phyloP scores from a whole-genome alignment of 2,113 vertebrate genomes.

The Progne subis region DNA sequence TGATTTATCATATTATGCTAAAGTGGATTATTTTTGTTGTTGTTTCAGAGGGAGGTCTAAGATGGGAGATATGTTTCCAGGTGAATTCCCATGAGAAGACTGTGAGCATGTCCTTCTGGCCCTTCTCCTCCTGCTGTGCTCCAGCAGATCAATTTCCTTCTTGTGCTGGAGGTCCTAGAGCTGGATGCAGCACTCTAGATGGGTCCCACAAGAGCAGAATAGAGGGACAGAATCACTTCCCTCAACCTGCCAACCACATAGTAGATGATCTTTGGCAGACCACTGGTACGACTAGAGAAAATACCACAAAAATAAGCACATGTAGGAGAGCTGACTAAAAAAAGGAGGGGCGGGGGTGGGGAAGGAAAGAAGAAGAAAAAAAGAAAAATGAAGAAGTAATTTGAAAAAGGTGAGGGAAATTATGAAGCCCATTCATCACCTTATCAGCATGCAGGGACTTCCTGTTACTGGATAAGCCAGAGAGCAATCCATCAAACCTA shows the following conservation, averaged over 20 bases:
- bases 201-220: not conserved
- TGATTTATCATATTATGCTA: not conserved
- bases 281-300: not conserved
- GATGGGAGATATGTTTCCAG: not conserved
- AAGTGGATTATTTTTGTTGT: not conserved
- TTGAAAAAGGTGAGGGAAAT: not conserved
- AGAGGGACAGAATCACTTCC: not conserved
- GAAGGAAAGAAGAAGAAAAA: too few species aligned
- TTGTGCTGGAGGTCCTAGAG: not conserved
- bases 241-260: accelerated
- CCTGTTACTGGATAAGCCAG: not conserved
- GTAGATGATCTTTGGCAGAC: not conserved
- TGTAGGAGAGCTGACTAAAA: not conserved
- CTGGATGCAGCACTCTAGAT: not conserved
- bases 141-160: not conserved
- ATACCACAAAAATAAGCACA: not conserved
- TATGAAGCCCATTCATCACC: not conserved
- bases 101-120: not conserved
- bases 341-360: accelerated
- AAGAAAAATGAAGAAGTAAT: accelerated
- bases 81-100: not conserved
- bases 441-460: not conserved
- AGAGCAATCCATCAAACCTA: not conserved
- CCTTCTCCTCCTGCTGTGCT: not conserved
- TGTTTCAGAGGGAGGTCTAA: not conserved